Conservation (phyloP, 2,888 invertebrate genomes). For the Agrotis clavis region DNA sequence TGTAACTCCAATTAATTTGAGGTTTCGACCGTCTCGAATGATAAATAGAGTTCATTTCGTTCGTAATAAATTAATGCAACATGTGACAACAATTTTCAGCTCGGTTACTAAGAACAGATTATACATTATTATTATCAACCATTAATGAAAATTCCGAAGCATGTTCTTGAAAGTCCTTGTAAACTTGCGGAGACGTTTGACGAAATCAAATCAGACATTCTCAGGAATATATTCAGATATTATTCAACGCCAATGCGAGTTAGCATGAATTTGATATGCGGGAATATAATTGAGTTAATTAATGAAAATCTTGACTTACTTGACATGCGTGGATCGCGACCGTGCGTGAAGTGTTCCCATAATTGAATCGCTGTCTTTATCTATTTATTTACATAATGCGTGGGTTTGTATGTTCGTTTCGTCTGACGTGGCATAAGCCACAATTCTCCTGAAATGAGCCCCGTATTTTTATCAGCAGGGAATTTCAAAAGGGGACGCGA, state of each 20-base stretch:
- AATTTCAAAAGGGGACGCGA: constrained; percentile 40
- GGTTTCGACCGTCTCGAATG: constrained; percentile 14
- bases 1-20: constrained; percentile 29
- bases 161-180: constrained; percentile 33
- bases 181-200: constrained; percentile 48
- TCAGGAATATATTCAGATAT: constrained; percentile 50
- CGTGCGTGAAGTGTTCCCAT: constrained; percentile 71
- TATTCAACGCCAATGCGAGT: constrained; percentile 57
- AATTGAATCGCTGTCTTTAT: constrained; percentile 79
- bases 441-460: constrained; percentile 51
- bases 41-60: constrained; percentile 34
- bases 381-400: constrained; percentile 74
- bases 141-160: constrained; percentile 43
- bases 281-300: constrained; percentile 71
- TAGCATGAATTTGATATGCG: constrained; percentile 64
- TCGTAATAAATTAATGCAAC: constrained; percentile 32
- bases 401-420: constrained; percentile 52
- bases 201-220: constrained; percentile 57
- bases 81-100: constrained; percentile 4
- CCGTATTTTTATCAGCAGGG: constrained; percentile 45
- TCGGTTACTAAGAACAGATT: constrained; percentile 21
- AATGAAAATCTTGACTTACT: constrained; percentile 71
- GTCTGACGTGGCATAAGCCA: constrained; percentile 58
- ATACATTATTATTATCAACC: constrained; percentile 26
- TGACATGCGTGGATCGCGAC: constrained; percentile 61